Conservation (phyloP, 2,113 vertebrate genomes). For the Phalacrocorax pelagicus region DNA sequence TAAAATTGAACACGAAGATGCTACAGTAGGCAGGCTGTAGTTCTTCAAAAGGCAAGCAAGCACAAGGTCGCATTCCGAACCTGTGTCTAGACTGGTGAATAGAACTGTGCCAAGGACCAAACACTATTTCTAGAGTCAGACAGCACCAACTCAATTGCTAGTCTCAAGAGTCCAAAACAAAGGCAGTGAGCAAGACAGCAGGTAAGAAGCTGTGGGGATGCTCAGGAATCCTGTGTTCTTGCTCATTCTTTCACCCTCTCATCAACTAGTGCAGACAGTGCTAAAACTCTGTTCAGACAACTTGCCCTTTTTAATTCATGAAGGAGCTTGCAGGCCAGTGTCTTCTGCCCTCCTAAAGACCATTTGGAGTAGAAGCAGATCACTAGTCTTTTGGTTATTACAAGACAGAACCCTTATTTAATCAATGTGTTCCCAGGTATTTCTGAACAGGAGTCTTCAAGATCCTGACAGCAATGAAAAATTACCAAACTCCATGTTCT, state of each 20-base stretch:
- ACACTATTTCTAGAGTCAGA: not conserved
- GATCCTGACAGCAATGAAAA: not conserved
- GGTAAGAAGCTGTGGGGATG: not conserved
- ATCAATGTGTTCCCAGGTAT: not conserved
- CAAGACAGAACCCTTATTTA: not conserved
- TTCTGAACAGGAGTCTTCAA: not conserved
- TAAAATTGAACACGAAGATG: not conserved
- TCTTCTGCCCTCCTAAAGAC: not conserved
- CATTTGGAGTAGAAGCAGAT: not conserved
- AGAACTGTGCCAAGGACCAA: not conserved
- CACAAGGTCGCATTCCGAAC: rapidly evolving
- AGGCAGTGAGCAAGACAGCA: not conserved
- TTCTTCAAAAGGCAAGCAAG: not conserved
- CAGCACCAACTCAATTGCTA: not conserved
- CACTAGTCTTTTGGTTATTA: not conserved
- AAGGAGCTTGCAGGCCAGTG: not conserved
- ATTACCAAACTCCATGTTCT: not conserved
- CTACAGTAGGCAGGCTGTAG: not conserved
- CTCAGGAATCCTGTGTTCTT: not conserved
- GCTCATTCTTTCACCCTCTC: not conserved
- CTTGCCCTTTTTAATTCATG: not conserved
- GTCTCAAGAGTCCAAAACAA: not conserved
- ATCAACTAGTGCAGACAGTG: not conserved
- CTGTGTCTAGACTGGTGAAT: not conserved
- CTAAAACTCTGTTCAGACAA: not conserved